Evolutionary conservation across 2,113 vertebrate genomes (phyloP).

Genomic region (Apodemus sylvaticus): DNA sequence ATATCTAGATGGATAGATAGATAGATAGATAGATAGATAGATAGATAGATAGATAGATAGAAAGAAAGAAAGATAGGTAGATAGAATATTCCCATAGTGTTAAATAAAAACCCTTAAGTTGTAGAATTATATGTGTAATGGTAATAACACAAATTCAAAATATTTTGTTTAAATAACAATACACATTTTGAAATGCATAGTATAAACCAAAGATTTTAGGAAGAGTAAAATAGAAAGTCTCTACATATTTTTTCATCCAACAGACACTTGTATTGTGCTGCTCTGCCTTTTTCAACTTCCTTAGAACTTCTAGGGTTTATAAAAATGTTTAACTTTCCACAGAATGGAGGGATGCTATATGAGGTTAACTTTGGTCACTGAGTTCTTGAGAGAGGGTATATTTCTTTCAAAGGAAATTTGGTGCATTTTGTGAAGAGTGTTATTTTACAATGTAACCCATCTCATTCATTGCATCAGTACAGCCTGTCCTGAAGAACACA

Average conservation of each 20-base stretch:
- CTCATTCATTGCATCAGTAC: not conserved
- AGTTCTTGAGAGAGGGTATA: not conserved
- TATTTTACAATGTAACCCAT: not conserved
- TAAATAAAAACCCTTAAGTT: not conserved
- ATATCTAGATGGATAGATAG: not conserved
- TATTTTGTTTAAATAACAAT: not conserved
- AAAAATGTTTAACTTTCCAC: not conserved
- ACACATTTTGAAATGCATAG: not conserved
- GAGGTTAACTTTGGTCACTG: not conserved
- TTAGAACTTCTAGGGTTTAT: not conserved
- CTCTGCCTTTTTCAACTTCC: not conserved
- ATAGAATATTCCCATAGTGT: not conserved
- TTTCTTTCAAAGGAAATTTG: conserved; percentile 6
- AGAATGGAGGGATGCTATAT: not conserved
- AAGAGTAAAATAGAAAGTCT: not conserved
- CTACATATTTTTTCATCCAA: not conserved
- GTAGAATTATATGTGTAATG: not conserved
- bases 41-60: not conserved
- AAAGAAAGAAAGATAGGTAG: not conserved
- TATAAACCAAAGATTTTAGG: not conserved
- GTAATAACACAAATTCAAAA: not conserved
- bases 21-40: too few species aligned
- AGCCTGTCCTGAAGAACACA: not conserved
- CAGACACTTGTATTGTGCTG: not conserved
- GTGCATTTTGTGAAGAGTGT: not conserved